These are phyloP conservation scores for Heliothis virescens DNA, from an alignment of 1,140 invertebrate species.

Conservation along the genomic window DNA sequence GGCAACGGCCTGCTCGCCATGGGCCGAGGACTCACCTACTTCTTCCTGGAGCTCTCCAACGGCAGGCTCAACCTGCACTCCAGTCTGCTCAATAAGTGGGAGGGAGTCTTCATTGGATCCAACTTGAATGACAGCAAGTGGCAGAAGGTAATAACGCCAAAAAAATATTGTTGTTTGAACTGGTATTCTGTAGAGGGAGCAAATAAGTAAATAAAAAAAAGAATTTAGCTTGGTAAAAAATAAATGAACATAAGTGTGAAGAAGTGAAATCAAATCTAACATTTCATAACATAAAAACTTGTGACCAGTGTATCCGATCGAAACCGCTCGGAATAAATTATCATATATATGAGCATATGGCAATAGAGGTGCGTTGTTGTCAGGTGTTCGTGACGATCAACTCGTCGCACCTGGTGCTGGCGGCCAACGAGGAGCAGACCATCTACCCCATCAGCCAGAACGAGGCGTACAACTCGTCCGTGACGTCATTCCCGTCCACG, in stretches of 20 bases:
- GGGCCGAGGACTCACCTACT: slow-evolving; percentile 93
- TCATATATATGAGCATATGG: no score
- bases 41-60: slow-evolving; percentile 92
- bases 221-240: neutral
- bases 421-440: slow-evolving; percentile 95
- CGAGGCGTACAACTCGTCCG: slow-evolving; percentile 90
- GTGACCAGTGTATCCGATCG: no score
- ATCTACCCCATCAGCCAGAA: slow-evolving; percentile 94
- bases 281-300: no score
- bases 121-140: slow-evolving; percentile 94
- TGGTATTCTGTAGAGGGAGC: neutral
- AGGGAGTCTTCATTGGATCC: slow-evolving; percentile 94
- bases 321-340: no score
- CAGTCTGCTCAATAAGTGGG: slow-evolving; percentile 94
- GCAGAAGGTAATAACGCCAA: slow-evolving; percentile 87
- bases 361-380: no score
- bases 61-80: slow-evolving; percentile 95
- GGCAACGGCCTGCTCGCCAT: slow-evolving; percentile 94
- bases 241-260: no score
- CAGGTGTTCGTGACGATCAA: slow-evolving; percentile 94
- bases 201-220: no score
- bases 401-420: slow-evolving; percentile 93
- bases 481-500: slow-evolving; percentile 93
- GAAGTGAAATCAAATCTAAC: no score
- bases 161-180: neutral